phyloP scores from a whole-genome alignment of 2,113 vertebrate genomes.

The Romanogobio albipinnatus region DNA sequence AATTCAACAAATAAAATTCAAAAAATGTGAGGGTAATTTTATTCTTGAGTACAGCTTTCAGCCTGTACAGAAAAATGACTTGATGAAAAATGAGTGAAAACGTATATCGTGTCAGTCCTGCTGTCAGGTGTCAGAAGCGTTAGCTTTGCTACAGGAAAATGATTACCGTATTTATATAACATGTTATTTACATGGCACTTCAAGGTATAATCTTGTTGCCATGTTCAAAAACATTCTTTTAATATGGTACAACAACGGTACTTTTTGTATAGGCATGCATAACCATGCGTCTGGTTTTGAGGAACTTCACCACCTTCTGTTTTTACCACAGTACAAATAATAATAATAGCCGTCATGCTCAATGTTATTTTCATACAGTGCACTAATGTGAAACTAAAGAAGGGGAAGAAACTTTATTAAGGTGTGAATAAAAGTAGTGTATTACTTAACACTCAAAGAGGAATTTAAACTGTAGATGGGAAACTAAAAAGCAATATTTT shows the following conservation, averaged over 20 bases:
- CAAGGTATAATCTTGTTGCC: background rate
- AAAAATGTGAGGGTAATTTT: no score
- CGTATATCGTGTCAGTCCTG: no score
- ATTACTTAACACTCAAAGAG: background rate
- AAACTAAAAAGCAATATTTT: background rate
- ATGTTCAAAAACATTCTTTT: no score
- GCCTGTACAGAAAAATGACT: background rate
- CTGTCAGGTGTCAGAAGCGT: no score
- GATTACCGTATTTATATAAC: background rate
- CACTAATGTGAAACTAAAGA: background rate
- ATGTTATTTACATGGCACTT: background rate
- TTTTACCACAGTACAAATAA: background rate
- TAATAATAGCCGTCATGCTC: background rate
- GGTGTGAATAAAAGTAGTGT: background rate
- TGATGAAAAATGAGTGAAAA: background rate
- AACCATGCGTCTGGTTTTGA: background rate
- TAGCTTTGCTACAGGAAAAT: no score
- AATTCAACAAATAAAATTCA: background rate
- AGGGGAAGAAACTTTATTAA: background rate
- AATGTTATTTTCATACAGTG: background rate
- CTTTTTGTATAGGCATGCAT: background rate
- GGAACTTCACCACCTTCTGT: constrained; percentile 2
- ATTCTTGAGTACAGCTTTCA: background rate
- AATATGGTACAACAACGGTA: background rate
- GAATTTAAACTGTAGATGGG: background rate